Evolutionary conservation across 2,797 vertebrate species (phyloP), one percentile per base, ranked within the genome.

Genomic region (Ispidina picta): DNA sequence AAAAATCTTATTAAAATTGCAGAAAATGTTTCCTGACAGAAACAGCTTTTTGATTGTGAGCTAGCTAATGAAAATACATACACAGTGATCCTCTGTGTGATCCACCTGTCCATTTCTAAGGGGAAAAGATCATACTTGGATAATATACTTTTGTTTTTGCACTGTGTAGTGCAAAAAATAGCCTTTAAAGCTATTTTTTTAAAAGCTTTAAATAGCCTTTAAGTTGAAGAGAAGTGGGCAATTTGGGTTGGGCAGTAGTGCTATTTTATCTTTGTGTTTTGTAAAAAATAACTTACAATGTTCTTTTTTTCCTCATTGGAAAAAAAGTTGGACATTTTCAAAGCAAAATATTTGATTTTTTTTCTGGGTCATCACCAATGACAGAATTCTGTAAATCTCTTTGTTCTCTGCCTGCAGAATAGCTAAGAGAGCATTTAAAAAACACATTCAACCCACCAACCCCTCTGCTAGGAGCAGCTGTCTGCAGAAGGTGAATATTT

Each of bases 391-490:
- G 2, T 72, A 74, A 74, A 39, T 48, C 21, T 62, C 55, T 73
- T 64, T 69, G 54, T 51, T 85, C 41, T 83, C 23, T 14, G 1
- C 43, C 44, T 69, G 7, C 12, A 72, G 37, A 80, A 62, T 6
- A 76, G 23, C 79, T 72, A 56, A 59, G 37, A 74, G 56, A 44
- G 6, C 31, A 60, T 52, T 92, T 79, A 60, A 85, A 78, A 87
- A 63, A 26, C 10, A 51, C 49, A 10, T 1, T 8, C 12, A 37
- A 11, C 7, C 49, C 26, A 5, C 17, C 1, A 1, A 29, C 26
- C 85, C 6, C 26, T 68, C 69, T 71, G 49, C 62, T 52, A 77
- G 69, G 12, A 74, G 31, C 13, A 58, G 8, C 37, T 85, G 25
- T 13, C 21, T 64, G 58, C 16, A 74, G 77, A 80, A 74, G 26